These are phyloP conservation scores for Drosophila busckii DNA, from an alignment of 1,140 invertebrate species.

Conservation along the genomic window DNA sequence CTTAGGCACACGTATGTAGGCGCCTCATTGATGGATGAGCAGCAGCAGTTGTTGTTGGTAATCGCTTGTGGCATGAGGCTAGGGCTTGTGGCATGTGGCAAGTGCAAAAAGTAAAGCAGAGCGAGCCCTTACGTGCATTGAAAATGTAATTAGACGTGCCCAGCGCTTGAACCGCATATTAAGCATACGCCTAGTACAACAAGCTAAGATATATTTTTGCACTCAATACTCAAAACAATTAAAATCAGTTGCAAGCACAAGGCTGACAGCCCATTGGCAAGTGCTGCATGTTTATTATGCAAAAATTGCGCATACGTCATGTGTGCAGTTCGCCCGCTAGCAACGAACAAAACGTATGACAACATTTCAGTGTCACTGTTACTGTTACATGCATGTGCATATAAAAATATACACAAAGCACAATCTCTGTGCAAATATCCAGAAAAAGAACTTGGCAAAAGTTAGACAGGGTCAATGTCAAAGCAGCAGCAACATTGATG, in stretches of 20 bases:
- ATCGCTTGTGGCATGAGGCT: too few species aligned
- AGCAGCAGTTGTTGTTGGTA: too few species aligned
- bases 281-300: too few species aligned
- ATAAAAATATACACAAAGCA: constrained; percentile 9
- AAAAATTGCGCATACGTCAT: constrained; percentile 52
- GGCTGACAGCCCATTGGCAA: too few species aligned
- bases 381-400: constrained; percentile 25
- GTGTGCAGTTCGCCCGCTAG: too few species aligned
- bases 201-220: too few species aligned
- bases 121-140: constrained; percentile 41
- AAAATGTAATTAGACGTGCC: constrained; percentile 76
- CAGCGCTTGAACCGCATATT: too few species aligned
- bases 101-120: constrained; percentile 25
- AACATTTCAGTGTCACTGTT: constrained; percentile 55
- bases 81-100: too few species aligned
- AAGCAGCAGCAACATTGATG: constrained; percentile 25
- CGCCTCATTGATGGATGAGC: constrained; percentile 51
- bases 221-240: too few species aligned
- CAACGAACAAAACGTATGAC: constrained; percentile 21
- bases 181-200: constrained; percentile 7
- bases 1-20: constrained; percentile 40
- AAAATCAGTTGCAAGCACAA: too few species aligned
- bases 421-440: constrained; percentile 50
- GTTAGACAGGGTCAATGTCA: constrained; percentile 24
- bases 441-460: too few species aligned